Base-by-base conservation (phyloP, 2,888 invertebrate genomes). In the Eurytoma adleriae region DNA sequence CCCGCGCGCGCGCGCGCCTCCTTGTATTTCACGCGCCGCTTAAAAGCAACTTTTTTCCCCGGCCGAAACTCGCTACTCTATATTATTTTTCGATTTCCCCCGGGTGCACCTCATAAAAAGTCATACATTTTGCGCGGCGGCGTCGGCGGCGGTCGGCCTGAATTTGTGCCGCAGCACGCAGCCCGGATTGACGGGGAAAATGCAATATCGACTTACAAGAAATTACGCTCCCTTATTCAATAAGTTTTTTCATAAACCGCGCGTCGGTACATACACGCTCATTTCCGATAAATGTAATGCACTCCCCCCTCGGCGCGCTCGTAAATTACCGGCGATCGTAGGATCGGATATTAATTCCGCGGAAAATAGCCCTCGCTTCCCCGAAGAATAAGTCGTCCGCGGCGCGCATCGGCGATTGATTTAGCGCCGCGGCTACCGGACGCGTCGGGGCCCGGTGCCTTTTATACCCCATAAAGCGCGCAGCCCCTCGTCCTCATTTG, bases 21-120 rank as follows among this genome's bases (percentile, higher is more conserved):
- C 30, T 10, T 56, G 20, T 54, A 30, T 54, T 52, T 30, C 24
- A n/a, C 27, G 27, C 27, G 13, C 14, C 68, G 54, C 24, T 69
- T 27, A 24, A 30, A 52, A 24, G 16, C 16, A 30, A 24, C 20
- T 50, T 61, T 50, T 40, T 24, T 40, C 12, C 24, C 57, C 40
- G 27, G 30, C 24, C 16, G 20, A 50, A 14, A 7, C 54, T 2
- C 68, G 7, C 54, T 10, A 27, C n/a, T 14, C 61, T 66, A 61
- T 30, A 68, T 75, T 75, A 75, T 75, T 75, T 75, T 75, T 68
- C 68, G 68, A 75, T 75, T 75, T 75, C 75, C 75, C 75, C 16
- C 50, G 75, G 75, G 74, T 62, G 57, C 57, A 24, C 20, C 59
- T 57, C 59, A 75, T 68, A 67, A 30, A 74, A 67, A 24, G 56